A percentile compares a stretch with the other conserved stretches of the same genome.
Evolutionary conservation across 2,797 vertebrate genomes (phyloP).

Genomic region (Rhinella marina): DNA sequence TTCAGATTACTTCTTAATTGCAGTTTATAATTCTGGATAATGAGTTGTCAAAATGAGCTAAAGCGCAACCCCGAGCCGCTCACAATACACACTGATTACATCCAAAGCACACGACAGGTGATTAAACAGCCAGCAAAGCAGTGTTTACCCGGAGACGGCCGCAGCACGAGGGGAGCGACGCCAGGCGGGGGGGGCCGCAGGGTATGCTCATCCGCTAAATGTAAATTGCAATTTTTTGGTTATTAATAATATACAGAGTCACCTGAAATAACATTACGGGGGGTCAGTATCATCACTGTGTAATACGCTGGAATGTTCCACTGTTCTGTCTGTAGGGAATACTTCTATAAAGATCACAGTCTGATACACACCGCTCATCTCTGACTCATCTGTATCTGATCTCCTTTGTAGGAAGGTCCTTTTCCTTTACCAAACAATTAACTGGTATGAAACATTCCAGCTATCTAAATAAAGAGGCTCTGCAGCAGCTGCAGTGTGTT

Average conservation of each 20-base stretch:
- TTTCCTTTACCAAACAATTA: too few species aligned
- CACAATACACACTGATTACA: conserved; percentile 49
- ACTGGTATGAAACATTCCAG: too few species aligned
- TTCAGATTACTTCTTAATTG: conserved; percentile 46
- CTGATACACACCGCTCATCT: not conserved
- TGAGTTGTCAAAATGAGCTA: conserved; percentile 40
- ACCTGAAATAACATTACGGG: too few species aligned
- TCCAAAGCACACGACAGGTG: not conserved
- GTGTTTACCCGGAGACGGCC: not conserved
- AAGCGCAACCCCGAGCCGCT: not conserved
- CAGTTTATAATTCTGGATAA: conserved; percentile 51
- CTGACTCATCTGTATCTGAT: not conserved
- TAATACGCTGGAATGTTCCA: not conserved
- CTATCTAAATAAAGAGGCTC: not conserved
- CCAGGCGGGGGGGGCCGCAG: rapidly evolving
- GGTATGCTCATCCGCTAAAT: not conserved
- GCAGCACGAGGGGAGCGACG: not conserved
- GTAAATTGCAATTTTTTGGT: not conserved
- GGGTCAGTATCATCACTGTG: not conserved
- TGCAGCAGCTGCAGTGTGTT: not conserved
- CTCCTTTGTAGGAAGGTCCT: not conserved
- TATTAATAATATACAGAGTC: not conserved
- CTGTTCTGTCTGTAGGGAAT: too few species aligned
- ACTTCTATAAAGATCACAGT: not conserved
- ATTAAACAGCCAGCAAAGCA: too few species aligned